Evolutionary conservation across 2,888 invertebrate genomes (phyloP), one percentile per base, ranked within the genome.

Genomic region (Ormyrus pomaceus): DNA sequence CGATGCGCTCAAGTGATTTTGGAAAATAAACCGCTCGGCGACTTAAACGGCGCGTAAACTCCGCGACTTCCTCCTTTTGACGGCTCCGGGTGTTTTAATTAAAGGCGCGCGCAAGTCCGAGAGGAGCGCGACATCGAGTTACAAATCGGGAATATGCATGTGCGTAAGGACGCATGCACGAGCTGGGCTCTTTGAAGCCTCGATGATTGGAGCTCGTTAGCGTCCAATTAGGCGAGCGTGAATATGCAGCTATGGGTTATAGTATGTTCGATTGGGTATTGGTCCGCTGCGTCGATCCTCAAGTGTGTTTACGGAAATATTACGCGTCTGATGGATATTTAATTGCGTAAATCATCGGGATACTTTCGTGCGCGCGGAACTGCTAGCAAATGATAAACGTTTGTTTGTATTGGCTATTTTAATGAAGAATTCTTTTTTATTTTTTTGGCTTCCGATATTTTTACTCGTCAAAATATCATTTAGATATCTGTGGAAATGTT

Each of bases 221-320:
- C 78, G 65, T 78, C 78, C 72, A 78, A 78, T 78, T 72, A 78
- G 78, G n/a, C 68, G 48, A 9, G 56, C 55, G 75, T 48, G 55
- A 71, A 59, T 58, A 34, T 19, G 64, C 61, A 10, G 34, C 34
- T 34, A 34, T 4, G 34, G 34, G 3, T 13, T n/a, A 66, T 13
- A n/a, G 10, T 13, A 7, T 34, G 19, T 46, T 19, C 9, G 45
- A 64, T 34, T 64, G 45, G n/a, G 7, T 9, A 19, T 19, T 19
- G 19, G 19, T 19, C 19, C 19, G 19, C 19, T 19, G 19, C 19
- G 19, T 19, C 19, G 19, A 2, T 19, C 34, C 4, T 4, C 0
- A 34, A 34, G 4, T 34, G 64, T 55, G 48, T 70, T 70, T 50
- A 19, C 61, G 61, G 68, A 53, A 68, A 66, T 34, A 34, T 34